Percentiles rank a stretch among this genome's conserved stretches.
Conservation (phyloP, 2,797 vertebrate species). For the Vespertilio murinus region DNA sequence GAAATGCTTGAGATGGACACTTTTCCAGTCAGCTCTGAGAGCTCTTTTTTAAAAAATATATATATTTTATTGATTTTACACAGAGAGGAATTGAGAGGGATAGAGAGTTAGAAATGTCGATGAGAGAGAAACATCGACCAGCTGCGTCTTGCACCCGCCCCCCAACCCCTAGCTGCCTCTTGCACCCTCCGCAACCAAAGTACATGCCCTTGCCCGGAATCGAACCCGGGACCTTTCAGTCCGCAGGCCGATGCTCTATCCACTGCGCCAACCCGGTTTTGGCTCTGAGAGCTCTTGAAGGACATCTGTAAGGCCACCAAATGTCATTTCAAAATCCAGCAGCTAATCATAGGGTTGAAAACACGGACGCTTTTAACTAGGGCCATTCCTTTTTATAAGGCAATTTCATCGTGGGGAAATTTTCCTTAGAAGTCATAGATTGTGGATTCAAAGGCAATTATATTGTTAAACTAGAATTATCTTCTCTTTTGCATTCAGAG, state of each 20-base stretch:
- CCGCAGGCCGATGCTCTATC: too few relatives aligned
- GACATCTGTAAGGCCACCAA: slow-evolving; percentile 47
- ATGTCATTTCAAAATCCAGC: slow-evolving; percentile 60
- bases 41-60: too few relatives aligned
- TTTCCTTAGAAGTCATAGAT: slow-evolving; percentile 60
- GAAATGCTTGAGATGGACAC: neutral
- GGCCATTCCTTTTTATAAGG: slow-evolving; percentile 71
- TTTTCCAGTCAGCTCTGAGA: neutral
- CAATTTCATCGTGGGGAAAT: slow-evolving; percentile 69
- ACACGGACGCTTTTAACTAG: slow-evolving; percentile 59
- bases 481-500: slow-evolving; percentile 54
- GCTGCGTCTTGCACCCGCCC: too few relatives aligned
- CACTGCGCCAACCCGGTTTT: too few relatives aligned
- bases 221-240: too few relatives aligned
- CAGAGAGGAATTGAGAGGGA: too few relatives aligned
- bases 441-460: slow-evolving; percentile 60
- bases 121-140: too few relatives aligned
- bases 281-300: neutral
- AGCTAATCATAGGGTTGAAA: slow-evolving; percentile 65
- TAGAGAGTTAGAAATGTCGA: too few relatives aligned
- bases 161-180: too few relatives aligned
- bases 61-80: too few relatives aligned
- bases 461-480: slow-evolving; percentile 58
- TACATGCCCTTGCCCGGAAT: too few relatives aligned
- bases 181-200: too few relatives aligned